These are phyloP conservation scores for Thaumetopoea pityocampa DNA, from an alignment of 1,140 invertebrate genomes.

Conservation along the genomic window DNA sequence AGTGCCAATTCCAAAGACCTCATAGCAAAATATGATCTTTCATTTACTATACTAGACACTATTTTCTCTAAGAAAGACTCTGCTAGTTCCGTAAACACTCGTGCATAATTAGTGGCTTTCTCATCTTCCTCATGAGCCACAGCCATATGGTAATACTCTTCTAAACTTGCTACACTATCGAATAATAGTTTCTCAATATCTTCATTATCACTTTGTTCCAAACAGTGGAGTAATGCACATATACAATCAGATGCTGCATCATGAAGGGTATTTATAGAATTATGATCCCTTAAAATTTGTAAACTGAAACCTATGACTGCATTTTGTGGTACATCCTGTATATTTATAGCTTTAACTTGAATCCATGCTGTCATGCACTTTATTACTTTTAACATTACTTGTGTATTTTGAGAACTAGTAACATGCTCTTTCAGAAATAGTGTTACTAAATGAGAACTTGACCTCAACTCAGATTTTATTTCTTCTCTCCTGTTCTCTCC, in stretches of 20 bases:
- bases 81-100: slow-evolving; percentile 96
- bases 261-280: slow-evolving; percentile 84
- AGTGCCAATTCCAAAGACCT: slow-evolving; percentile 93
- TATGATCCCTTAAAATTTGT: slow-evolving; percentile 80
- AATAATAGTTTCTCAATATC: slow-evolving; percentile 88
- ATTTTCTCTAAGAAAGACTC: slow-evolving; percentile 94
- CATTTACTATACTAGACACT: slow-evolving; percentile 64
- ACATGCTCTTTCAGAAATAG: slow-evolving; percentile 88
- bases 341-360: slow-evolving; percentile 81
- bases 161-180: slow-evolving; percentile 86
- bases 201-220: slow-evolving; percentile 83
- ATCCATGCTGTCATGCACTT: slow-evolving; percentile 90
- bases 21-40: slow-evolving; percentile 86
- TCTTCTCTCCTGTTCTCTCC: slow-evolving; percentile 93
- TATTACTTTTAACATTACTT: slow-evolving; percentile 78
- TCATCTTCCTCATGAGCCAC: slow-evolving; percentile 95
- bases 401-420: slow-evolving; percentile 75
- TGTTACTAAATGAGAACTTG: slow-evolving; percentile 80
- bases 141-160: slow-evolving; percentile 92
- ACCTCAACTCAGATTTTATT: slow-evolving; percentile 85
- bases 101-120: slow-evolving; percentile 93
- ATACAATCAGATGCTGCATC: slow-evolving; percentile 94
- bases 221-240: slow-evolving; percentile 87
- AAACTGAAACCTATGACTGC: slow-evolving; percentile 83
- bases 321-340: slow-evolving; percentile 81